A percentile compares a stretch with the other conserved stretches of the same genome.
phyloP scores from a whole-genome alignment of 2,797 vertebrate species.

The Liparis tanakae region DNA sequence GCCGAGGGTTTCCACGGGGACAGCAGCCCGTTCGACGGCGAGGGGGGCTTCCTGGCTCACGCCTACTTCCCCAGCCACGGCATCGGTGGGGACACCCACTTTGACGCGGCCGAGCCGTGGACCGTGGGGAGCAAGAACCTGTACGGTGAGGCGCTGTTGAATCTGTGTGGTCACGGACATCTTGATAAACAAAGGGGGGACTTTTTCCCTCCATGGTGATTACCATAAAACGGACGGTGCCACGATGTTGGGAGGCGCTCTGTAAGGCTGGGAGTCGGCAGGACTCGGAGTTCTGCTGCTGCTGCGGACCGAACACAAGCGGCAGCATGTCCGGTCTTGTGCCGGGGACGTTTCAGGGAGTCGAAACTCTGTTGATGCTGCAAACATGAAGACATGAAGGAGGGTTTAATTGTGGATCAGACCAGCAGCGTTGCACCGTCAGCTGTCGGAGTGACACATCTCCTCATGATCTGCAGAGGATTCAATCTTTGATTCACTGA shows the following conservation, averaged over 20 bases:
- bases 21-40: conserved; percentile 93
- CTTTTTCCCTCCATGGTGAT: background rate
- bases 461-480: conserved; percentile 31
- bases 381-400: conserved; percentile 35
- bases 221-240: conserved; percentile 23
- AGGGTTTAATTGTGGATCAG: conserved; percentile 48
- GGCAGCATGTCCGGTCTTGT: conserved; percentile 49
- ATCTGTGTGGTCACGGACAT: background rate
- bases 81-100: conserved; percentile 95
- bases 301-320: conserved; percentile 26
- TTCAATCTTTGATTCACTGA: conserved; percentile 32
- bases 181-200: conserved; percentile 4
- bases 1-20: conserved; percentile 94
- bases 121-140: conserved; percentile 88
- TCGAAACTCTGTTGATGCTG: conserved; percentile 1
- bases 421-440: conserved; percentile 20
- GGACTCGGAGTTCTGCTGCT: conserved; percentile 20
- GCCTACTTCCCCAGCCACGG: conserved; percentile 92
- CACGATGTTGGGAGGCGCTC: conserved; percentile 21
- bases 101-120: conserved; percentile 93
- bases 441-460: conserved; percentile 42
- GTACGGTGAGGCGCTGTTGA: conserved; percentile 79
- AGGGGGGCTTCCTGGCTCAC: conserved; percentile 93
- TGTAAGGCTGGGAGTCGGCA: conserved; percentile 4
- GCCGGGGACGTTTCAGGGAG: background rate